Conservation (phyloP, 2,888 invertebrate species). For the Harpalus rufipes region DNA sequence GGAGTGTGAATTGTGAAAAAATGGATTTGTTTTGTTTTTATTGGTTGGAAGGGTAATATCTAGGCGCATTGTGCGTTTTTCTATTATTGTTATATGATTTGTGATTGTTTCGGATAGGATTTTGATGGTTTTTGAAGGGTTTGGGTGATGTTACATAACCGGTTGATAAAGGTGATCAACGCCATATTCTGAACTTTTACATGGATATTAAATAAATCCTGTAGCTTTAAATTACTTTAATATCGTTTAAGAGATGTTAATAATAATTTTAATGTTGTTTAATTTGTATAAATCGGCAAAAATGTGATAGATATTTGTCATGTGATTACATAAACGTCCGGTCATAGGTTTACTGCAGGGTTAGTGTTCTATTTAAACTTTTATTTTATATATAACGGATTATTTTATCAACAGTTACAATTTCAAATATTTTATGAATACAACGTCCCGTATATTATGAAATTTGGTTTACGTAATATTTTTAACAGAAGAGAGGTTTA, state of each 20-base stretch:
- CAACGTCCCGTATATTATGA: too few species aligned
- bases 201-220: background rate
- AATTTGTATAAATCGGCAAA: background rate
- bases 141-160: constrained; percentile 55
- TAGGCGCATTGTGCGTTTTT: background rate
- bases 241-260: background rate
- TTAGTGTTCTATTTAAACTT: constrained; percentile 2
- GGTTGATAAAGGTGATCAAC: constrained; percentile 39
- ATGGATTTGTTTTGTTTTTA: background rate
- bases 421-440: too few species aligned
- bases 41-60: background rate
- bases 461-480: too few species aligned
- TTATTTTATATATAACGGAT: background rate
- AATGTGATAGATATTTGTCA: constrained; percentile 31
- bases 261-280: background rate
- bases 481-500: too few species aligned
- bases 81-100: background rate
- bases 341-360: constrained; percentile 24
- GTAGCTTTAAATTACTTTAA: background rate
- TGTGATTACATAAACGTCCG: constrained; percentile 60
- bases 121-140: constrained; percentile 2
- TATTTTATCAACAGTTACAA: too few species aligned
- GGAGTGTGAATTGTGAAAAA: background rate
- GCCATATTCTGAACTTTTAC: constrained; percentile 47
- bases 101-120: background rate